A percentile compares a stretch with the other conserved stretches of the same genome.
Evolutionary conservation across 1,140 invertebrate species (phyloP).

Genomic region (Neodiprion virginianus): DNA sequence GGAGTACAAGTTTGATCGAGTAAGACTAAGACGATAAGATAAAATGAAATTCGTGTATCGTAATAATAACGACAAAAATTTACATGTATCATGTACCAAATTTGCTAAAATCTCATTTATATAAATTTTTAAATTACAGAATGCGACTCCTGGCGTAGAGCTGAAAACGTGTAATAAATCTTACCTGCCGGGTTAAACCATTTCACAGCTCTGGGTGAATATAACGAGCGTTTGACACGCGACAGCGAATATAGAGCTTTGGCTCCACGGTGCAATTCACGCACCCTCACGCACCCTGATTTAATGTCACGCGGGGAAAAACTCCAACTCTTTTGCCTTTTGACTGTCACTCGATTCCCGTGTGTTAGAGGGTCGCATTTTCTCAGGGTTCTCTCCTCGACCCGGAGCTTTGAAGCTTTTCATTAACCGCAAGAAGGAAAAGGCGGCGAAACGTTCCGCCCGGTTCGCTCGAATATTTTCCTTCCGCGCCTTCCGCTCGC

Average conservation of each 20-base stretch:
- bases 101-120: no score
- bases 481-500: no score
- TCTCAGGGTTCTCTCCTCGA: neutral
- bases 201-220: neutral
- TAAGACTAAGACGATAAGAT: no score
- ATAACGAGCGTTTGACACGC: neutral
- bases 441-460: neutral
- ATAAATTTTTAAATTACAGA: no score
- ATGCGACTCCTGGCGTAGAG: no score
- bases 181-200: neutral
- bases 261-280: neutral
- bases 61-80: no score
- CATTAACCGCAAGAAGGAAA: neutral
- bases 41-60: no score
- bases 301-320: neutral
- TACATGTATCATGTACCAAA: no score
- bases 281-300: neutral
- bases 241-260: neutral
- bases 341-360: neutral
- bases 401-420: neutral
- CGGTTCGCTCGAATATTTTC: neutral
- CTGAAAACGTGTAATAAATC: neutral
- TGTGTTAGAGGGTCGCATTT: neutral
- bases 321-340: neutral
- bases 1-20: no score